Percentiles rank a stretch among this genome's conserved stretches.
phyloP scores from a whole-genome alignment of 1,140 invertebrate species.

The Scaptodrosophila lebanonensis region DNA sequence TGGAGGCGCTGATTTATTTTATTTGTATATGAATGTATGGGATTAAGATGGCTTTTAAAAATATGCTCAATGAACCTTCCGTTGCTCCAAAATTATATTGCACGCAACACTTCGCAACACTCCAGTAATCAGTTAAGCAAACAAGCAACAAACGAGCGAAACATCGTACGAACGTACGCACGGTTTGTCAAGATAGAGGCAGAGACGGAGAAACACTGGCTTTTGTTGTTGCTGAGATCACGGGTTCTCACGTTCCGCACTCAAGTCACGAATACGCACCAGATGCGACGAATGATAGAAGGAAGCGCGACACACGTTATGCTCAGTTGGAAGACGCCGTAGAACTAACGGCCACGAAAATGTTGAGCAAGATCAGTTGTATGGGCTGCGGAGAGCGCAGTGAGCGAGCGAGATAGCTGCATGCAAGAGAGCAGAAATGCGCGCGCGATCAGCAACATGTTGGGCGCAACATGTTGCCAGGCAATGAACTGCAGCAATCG shows the following conservation, averaged over 20 bases:
- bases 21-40: slow-evolving; percentile 46
- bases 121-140: slow-evolving; percentile 60
- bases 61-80: slow-evolving; percentile 65
- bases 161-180: slow-evolving; percentile 30
- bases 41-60: slow-evolving; percentile 10
- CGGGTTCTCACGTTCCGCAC: too few species aligned
- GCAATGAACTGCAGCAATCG: too few species aligned
- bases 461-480: slow-evolving; percentile 33
- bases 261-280: slow-evolving; percentile 10
- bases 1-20: slow-evolving; percentile 25
- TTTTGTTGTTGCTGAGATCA: too few species aligned
- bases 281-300: slow-evolving; percentile 6
- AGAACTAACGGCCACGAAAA: slow-evolving; percentile 19
- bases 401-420: slow-evolving; percentile 7
- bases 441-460: slow-evolving; percentile 18
- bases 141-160: slow-evolving; percentile 41
- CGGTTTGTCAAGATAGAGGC: slow-evolving; percentile 19
- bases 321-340: slow-evolving; percentile 1
- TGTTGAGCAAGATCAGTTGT: slow-evolving; percentile 42
- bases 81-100: slow-evolving; percentile 19
- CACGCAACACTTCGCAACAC: slow-evolving; percentile 55
- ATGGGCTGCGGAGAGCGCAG: not conserved
- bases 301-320: slow-evolving; percentile 5
- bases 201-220: too few species aligned
- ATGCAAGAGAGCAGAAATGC: slow-evolving; percentile 13